Conservation (phyloP, 2,888 invertebrate genomes). For the Lottia scabra region DNA sequence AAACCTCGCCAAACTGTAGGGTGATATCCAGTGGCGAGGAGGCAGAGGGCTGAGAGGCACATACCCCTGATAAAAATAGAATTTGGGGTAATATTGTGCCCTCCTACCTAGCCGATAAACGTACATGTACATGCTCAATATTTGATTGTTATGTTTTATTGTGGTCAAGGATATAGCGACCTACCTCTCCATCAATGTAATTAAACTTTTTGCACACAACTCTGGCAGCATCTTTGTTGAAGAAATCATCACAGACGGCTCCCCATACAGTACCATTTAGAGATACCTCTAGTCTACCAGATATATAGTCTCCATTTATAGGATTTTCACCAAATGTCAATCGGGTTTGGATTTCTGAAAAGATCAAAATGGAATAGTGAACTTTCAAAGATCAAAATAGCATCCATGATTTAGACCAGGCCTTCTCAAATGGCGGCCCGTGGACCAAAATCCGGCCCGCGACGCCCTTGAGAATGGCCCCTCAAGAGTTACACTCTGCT, state of each 20-base stretch:
- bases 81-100: no score
- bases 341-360: not conserved
- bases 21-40: no score
- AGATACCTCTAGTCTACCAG: constrained; percentile 28
- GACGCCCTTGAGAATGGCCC: no score
- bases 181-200: constrained; percentile 26
- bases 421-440: no score
- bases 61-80: no score
- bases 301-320: constrained; percentile 1
- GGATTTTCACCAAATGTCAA: not conserved
- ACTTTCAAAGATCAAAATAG: not conserved
- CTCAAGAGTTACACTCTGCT: no score
- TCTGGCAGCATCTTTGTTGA: constrained; percentile 44
- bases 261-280: constrained; percentile 42
- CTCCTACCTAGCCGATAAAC: no score
- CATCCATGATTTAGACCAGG: no score
- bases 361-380: not conserved
- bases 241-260: constrained; percentile 47
- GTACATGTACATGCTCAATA: no score
- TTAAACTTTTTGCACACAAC: constrained; percentile 48
- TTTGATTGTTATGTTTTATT: not conserved
- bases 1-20: no score
- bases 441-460: no score
- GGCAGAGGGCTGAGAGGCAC: no score
- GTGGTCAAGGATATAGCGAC: not conserved